Evolutionary conservation across 2,888 invertebrate genomes (phyloP), one percentile per base, ranked within the genome.

Genomic region (Chloroclysta siterata): DNA sequence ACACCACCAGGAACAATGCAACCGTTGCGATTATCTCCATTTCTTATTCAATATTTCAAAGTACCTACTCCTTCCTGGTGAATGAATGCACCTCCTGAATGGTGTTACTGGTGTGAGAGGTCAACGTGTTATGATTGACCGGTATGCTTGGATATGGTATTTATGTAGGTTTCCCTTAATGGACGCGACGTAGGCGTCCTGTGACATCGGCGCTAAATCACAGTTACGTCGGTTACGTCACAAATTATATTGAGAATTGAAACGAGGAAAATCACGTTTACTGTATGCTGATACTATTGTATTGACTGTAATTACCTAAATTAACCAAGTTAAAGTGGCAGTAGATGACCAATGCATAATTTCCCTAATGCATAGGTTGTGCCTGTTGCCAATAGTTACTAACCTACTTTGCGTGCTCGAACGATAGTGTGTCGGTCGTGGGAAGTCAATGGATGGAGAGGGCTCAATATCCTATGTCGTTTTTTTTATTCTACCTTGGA

Each of bases 201-300:
- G 58, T 51, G 57, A 44, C 50, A 33, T 42, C 33, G 42, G n/a
- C n/a, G 28, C 28, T 5, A 57, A 36, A 13, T 56, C 53, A 56
- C 50, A 14, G 29, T 50, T 14, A n/a, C n/a, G n/a, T n/a, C n/a
- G 15, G 17, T 10, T 15, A 33, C 33, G 33, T 33, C 33, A 33
- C 5, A 33, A 33, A 22, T 22, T 33, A 8, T 8, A 33, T 7
- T 33, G 1, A 33, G 7, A 46, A 46, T 15, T 15, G 10, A 8
- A 46, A 46, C 2, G 17, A 46, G 46, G 46, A 46, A 46, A 2
- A 44, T 15, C 8, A 2, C 15, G 44, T n/a, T 28, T 14, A 13
- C 28, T n/a, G n/a, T 13, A 36, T 8, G 36, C 36, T 29, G 36
- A 36, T 36, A 36, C 8, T 36, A 36, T 10, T 7, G 36, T 36